Percentiles rank a stretch among this genome's conserved stretches.
Conservation (phyloP, 2,113 vertebrate species). For the Reinhardtius hippoglossoides region DNA sequence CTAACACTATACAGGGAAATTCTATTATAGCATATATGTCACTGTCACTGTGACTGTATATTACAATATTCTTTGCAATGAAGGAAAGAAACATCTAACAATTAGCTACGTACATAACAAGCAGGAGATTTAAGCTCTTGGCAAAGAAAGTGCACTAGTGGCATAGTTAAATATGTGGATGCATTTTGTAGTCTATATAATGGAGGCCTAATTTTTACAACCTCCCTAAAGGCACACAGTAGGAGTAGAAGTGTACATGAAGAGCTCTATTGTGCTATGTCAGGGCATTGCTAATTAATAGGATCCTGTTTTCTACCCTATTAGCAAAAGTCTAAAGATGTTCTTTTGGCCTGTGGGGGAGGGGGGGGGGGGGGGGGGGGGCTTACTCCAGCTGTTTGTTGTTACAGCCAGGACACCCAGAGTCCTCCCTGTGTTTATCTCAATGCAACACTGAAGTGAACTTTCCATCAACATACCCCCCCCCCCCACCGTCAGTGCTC, state of each 20-base stretch:
- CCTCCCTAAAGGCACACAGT: conserved; percentile 4
- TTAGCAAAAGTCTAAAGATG: conserved; percentile 51
- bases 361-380: neutral
- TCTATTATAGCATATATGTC: too few species aligned
- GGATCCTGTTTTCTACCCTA: conserved; percentile 47
- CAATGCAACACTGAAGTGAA: conserved; percentile 53
- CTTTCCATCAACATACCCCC: conserved; percentile 51
- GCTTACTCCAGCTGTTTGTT: conserved; percentile 71
- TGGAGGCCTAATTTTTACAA: neutral
- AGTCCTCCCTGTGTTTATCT: conserved; percentile 74
- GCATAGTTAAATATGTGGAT: neutral
- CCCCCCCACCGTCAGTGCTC: neutral
- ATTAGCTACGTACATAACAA: neutral
- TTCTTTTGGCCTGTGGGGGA: conserved; percentile 7
- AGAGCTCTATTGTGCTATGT: conserved; percentile 31
- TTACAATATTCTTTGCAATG: too few species aligned
- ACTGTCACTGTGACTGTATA: too few species aligned
- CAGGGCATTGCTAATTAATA: conserved; percentile 48
- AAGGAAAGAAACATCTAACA: too few species aligned
- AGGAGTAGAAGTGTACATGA: conserved; percentile 9
- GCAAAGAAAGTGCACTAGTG: neutral
- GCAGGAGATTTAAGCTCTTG: neutral
- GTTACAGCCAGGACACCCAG: conserved; percentile 71
- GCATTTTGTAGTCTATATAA: conserved; percentile 9
- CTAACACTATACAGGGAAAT: too few species aligned